Evolutionary conservation across 2,888 invertebrate genomes (phyloP).

Genomic region (Hydraecia micacea): DNA sequence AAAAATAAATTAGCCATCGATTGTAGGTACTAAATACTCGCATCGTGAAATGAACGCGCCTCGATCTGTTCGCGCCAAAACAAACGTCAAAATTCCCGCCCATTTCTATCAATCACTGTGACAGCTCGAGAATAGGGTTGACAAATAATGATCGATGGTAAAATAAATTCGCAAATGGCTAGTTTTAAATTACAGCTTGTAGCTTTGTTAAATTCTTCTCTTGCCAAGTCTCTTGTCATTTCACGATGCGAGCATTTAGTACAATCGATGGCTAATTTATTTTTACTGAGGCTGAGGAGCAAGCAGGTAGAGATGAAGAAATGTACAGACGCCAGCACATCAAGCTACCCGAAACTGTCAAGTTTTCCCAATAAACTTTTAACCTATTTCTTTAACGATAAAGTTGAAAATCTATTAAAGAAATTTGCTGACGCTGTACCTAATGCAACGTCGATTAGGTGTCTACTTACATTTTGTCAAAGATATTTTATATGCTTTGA

Average conservation of each 20-base stretch:
- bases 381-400: too few species aligned
- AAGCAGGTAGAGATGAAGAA: not conserved
- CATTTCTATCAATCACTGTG: conserved; percentile 79
- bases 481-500: too few species aligned
- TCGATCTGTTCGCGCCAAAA: conserved; percentile 74
- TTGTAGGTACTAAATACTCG: conserved; percentile 56
- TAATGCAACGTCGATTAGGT: too few species aligned
- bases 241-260: too few species aligned
- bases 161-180: not conserved
- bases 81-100: conserved; percentile 79
- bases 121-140: conserved; percentile 66
- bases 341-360: too few species aligned
- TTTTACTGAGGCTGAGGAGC: not conserved
- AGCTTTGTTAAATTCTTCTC: not conserved
- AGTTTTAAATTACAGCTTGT: not conserved
- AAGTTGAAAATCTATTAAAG: too few species aligned
- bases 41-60: conserved; percentile 57
- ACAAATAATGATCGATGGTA: conserved; percentile 24
- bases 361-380: too few species aligned
- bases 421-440: too few species aligned
- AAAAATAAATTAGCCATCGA: conserved; percentile 52
- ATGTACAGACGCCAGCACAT: too few species aligned
- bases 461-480: too few species aligned
- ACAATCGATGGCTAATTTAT: too few species aligned
- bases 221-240: not conserved